Evolutionary conservation across 2,888 invertebrate species (phyloP), one percentile per base, ranked within the genome.

Genomic region (Scaptomyza tumidula): DNA sequence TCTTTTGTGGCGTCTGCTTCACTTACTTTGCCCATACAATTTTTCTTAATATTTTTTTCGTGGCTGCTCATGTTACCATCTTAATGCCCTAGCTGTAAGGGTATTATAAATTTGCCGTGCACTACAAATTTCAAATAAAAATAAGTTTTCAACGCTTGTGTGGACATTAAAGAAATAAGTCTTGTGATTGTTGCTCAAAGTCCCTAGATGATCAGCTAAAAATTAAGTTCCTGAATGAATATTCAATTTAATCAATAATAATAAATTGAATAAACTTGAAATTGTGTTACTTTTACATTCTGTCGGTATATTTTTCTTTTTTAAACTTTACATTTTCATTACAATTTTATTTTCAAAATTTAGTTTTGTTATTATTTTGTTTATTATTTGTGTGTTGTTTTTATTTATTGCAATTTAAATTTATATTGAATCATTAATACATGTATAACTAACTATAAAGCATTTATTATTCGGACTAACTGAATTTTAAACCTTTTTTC

Each of bases 1-100:
- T 71, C 72, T 73, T 82, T 88, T 83, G 86, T 72, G 84, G 78
- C 84, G 85, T 84, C 64, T 81, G 76, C 88, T 78, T 78, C 75
- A 80, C 75, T 82, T 84, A 84, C 75, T 78, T 73, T 78, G 78
- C 59, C 82, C 83, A 86, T 77, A 84, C 82, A 88, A 84, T 77
- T 83, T 86, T 86, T 88, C 82, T 73, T 83, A 67, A 13, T 41
- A 16, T 16, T 39, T 16, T 41, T 41, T 41, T 41, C 75, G 86
- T 78, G 62, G 75, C 67, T 80, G 84, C 84, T 81, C 79, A 72
- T 64, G 75, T 84, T 86, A 63, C 80, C 77, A 65, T 63, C 50
- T 53, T 55, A 45, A 63, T 63, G 31, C 63, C 37, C 66, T 63
- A 1, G 10, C n/a, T 10, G 3, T 10, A 6, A 11, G 54, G 11